These are phyloP conservation scores for Archilochus colubris DNA, from an alignment of 2,113 vertebrate genomes.

Conservation along the genomic window DNA sequence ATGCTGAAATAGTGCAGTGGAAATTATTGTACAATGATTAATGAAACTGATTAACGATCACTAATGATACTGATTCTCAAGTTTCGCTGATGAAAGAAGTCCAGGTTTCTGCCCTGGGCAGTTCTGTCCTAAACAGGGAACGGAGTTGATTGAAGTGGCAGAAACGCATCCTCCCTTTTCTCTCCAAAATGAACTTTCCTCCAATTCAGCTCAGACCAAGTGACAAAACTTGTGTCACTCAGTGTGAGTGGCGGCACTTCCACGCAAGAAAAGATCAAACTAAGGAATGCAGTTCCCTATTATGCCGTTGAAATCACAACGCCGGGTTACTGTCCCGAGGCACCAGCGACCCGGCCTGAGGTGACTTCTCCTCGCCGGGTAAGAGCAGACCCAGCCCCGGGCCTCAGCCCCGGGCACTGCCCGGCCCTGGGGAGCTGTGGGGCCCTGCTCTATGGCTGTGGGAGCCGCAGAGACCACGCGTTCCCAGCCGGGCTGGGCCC, in stretches of 20 bases:
- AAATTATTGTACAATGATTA: neutral
- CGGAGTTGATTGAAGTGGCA: fast-evolving
- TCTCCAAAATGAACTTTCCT: neutral
- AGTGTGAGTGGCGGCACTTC: neutral
- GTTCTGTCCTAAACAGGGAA: neutral
- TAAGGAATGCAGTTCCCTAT: fast-evolving
- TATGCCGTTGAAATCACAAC: fast-evolving
- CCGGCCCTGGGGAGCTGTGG: neutral
- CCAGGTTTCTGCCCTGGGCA: neutral
- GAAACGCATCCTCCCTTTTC: neutral
- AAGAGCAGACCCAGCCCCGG: neutral
- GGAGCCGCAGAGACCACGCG: neutral
- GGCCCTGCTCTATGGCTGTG: no score
- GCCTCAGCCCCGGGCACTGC: no score
- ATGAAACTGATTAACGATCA: neutral
- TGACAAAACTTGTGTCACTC: fast-evolving
- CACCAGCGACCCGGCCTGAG: neutral
- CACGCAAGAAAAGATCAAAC: fast-evolving
- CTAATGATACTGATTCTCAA: neutral
- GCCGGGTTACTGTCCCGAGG: no score
- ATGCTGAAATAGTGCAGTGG: fast-evolving
- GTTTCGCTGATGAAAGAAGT: neutral
- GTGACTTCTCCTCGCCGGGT: no score
- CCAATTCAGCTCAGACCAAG: neutral
- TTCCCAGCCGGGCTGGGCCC: neutral